phyloP scores from a whole-genome alignment of 2,113 vertebrate species.

The Nerophis ophidion region DNA sequence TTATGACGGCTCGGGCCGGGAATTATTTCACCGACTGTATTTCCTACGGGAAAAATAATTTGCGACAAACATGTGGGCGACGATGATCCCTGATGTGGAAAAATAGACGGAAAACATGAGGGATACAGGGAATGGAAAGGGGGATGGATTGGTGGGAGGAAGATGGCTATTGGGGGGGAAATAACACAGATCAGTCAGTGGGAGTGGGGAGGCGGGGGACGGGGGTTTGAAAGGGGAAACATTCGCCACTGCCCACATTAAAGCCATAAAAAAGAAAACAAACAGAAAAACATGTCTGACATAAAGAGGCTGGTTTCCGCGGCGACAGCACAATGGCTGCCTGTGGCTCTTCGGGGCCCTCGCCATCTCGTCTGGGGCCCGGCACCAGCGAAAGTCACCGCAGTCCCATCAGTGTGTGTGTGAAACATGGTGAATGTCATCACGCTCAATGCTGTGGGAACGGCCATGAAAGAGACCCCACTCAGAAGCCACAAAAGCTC shows the following conservation, averaged over 20 bases:
- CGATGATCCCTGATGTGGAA: slow-evolving; percentile 64
- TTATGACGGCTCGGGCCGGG: background rate
- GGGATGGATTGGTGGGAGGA: slow-evolving; percentile 59
- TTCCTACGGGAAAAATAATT: background rate
- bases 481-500: slow-evolving; percentile 70
- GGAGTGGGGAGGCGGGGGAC: slow-evolving; percentile 31
- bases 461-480: slow-evolving; percentile 73
- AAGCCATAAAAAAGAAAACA: slow-evolving; percentile 81
- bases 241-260: slow-evolving; percentile 76
- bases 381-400: slow-evolving; percentile 81
- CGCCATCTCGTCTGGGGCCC: slow-evolving; percentile 73
- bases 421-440: slow-evolving; percentile 66
- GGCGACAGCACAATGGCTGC: slow-evolving; percentile 79
- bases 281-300: slow-evolving; percentile 85
- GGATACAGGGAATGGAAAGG: slow-evolving; percentile 40
- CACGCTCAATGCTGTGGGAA: slow-evolving; percentile 73
- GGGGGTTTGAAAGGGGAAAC: slow-evolving; percentile 63
- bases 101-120: slow-evolving; percentile 32
- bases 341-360: slow-evolving; percentile 75
- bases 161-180: slow-evolving; percentile 45
- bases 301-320: slow-evolving; percentile 82
- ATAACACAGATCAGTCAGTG: slow-evolving; percentile 47
- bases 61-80: slow-evolving; percentile 68
- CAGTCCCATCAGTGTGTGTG: slow-evolving; percentile 66
- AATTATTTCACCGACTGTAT: background rate